These are phyloP conservation scores for Ophiodon elongatus DNA, from an alignment of 2,113 vertebrate species.

Conservation along the genomic window DNA sequence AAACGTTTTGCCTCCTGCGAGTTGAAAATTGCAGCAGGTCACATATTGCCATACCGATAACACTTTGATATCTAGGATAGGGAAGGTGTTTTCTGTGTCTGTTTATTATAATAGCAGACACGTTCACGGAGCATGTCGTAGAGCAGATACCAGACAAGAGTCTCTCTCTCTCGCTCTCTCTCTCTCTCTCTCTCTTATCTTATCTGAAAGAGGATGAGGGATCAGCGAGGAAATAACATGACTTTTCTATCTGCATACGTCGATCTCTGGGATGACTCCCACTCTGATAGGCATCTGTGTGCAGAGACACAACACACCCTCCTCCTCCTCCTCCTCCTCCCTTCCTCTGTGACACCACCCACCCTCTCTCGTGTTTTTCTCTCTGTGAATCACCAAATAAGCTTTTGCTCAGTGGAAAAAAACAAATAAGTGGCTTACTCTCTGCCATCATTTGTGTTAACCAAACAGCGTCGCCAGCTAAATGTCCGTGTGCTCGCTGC, in stretches of 20 bases:
- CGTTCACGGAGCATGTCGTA: not conserved
- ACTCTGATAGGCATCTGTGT: conserved; percentile 69
- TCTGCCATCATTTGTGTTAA: conserved; percentile 24
- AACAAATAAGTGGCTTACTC: not conserved
- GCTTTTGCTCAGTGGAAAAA: conserved; percentile 24
- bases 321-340: conserved; percentile 39
- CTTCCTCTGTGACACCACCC: conserved; percentile 34
- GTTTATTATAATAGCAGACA: not conserved
- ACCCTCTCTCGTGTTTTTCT: not conserved
- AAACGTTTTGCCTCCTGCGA: too few species aligned
- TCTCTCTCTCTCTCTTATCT: conserved; percentile 50
- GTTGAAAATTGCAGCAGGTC: too few species aligned
- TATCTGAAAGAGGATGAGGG: conserved; percentile 71
- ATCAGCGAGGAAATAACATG: conserved; percentile 68
- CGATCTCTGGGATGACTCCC: conserved; percentile 64
- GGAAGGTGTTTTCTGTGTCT: not conserved
- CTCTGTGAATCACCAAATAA: conserved; percentile 34
- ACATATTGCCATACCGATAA: not conserved
- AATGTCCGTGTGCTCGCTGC: not conserved
- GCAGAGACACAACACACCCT: conserved; percentile 75
- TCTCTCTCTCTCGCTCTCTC: conserved; percentile 43
- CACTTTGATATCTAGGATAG: not conserved
- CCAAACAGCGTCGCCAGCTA: not conserved
- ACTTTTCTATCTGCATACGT: conserved; percentile 63
- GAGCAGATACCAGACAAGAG: conserved; percentile 41